Percentiles rank a stretch among this genome's conserved stretches.
phyloP scores from a whole-genome alignment of 2,888 invertebrate species.

The Euzetes globulus region DNA sequence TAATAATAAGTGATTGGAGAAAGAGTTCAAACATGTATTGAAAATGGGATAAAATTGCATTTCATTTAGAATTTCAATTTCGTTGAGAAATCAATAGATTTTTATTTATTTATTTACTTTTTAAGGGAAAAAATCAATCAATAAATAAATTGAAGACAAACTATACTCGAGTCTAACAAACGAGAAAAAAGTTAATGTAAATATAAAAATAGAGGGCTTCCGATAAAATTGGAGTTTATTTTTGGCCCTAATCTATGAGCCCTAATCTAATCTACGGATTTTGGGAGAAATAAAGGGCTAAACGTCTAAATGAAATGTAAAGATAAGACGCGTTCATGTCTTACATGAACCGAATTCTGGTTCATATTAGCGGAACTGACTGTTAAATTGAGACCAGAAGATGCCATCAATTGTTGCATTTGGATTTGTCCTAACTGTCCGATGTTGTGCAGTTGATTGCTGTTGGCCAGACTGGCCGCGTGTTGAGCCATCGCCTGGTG shows the following conservation, averaged over 20 bases:
- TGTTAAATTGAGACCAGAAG: slow-evolving; percentile 41
- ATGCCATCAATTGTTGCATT: slow-evolving; percentile 39
- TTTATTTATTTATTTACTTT: background rate
- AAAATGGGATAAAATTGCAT: slow-evolving; percentile 10
- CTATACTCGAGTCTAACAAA: background rate
- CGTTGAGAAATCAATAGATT: background rate
- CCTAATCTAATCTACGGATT: slow-evolving; percentile 1
- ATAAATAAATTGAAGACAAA: background rate
- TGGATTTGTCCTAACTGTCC: slow-evolving; percentile 38
- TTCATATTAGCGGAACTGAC: slow-evolving; percentile 36
- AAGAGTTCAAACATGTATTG: background rate
- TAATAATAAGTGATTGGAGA: background rate
- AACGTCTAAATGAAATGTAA: slow-evolving; percentile 17
- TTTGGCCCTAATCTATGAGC: background rate
- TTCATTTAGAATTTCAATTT: slow-evolving; percentile 10
- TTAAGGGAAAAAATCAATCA: background rate
- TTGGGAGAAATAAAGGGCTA: background rate
- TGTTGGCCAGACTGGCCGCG: slow-evolving; percentile 39
- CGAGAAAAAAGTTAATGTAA: too few species aligned
- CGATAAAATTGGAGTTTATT: background rate
- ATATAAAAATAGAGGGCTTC: too few species aligned
- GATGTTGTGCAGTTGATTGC: slow-evolving; percentile 38
- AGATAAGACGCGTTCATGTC: background rate
- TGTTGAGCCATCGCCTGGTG: slow-evolving; percentile 42
- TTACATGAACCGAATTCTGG: slow-evolving; percentile 28